Base-by-base conservation (phyloP, 2,113 vertebrate species). In the Pelvicachromis taeniatus region DNA sequence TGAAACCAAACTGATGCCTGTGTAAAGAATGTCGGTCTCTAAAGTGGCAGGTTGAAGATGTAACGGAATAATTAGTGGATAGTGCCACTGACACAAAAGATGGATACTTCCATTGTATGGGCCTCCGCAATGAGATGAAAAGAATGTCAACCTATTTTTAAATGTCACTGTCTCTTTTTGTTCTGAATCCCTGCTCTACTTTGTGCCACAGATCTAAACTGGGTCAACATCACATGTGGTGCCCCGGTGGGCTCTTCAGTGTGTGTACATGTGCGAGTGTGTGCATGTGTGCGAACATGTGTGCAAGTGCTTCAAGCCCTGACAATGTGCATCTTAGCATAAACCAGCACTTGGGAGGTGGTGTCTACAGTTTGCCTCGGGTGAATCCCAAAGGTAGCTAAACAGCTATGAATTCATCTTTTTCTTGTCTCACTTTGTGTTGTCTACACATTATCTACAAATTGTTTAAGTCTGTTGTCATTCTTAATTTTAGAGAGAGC, bases 131-230 rank as follows among this genome's bases (percentile, higher is more conserved):
- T 78, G 85, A 86, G 88, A 94, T 94, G 94, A 94, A 94, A 95
- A 94, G 94, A 95, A 95, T 95, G 94, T 94, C 95, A 95, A 84
- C 92, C 94, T 95, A 95, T 95, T 95, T 95, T 94, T 95, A 95
- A 95, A 95, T 95, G 95, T 94, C 94, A 95, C 91, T 90, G 85
- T 93, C 95, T 93, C 90, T 93, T 93, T 94, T 92, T 93, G 93
- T 95, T 95, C 95, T 92, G 93, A 89, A 95, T 94, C 94, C 92
- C 89, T 95, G 93, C 94, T 94, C 94, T 75, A 95, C 93, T 94
- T 95, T 93, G 91, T 95, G 94, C 87, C 92, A 95, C 93, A 94
- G 91, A 95, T 95, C 94, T 92, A 94, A 95, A 95, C 89, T 95
- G 93, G 95, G 94, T 95, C 95, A 95, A 83, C 93, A 90, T 95